These are phyloP conservation scores for Ctenicera cuprea DNA, from an alignment of 2,888 invertebrate genomes.

Conservation along the genomic window DNA sequence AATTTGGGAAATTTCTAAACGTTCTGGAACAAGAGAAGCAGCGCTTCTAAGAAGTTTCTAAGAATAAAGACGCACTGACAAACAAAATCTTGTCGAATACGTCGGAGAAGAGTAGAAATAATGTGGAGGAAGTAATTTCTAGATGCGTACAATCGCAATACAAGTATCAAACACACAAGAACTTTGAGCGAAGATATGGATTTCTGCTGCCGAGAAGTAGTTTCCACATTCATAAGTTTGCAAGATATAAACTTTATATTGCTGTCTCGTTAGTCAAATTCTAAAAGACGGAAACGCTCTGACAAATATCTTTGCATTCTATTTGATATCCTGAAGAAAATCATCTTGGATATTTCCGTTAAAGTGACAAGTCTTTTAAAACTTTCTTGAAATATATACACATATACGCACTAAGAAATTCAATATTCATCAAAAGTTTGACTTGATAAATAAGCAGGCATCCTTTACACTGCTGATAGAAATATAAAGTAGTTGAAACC, in stretches of 20 bases:
- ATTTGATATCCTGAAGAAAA: slow-evolving; percentile 53
- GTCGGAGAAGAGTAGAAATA: slow-evolving; percentile 27
- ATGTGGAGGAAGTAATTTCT: slow-evolving; percentile 40
- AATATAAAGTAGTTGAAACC: too few relatives aligned
- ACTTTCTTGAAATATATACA: slow-evolving; percentile 43
- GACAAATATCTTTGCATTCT: slow-evolving; percentile 59
- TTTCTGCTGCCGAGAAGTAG: slow-evolving; percentile 53
- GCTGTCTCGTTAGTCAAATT: slow-evolving; percentile 58
- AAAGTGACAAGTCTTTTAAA: slow-evolving; percentile 50
- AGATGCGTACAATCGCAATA: slow-evolving; percentile 51
- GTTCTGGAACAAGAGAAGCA: neutral
- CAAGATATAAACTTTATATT: slow-evolving; percentile 60
- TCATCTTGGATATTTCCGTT: slow-evolving; percentile 53
- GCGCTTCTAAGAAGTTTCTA: neutral
- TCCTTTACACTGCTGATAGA: neutral
- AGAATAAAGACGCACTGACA: slow-evolving; percentile 4
- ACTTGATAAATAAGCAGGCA: slow-evolving; percentile 5
- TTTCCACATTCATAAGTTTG: slow-evolving; percentile 57
- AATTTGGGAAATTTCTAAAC: neutral
- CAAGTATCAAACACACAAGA: slow-evolving; percentile 55
- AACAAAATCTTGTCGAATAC: slow-evolving; percentile 23
- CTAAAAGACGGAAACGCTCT: slow-evolving; percentile 58
- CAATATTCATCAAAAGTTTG: slow-evolving; percentile 33
- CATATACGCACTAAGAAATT: slow-evolving; percentile 36
- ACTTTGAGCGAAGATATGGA: slow-evolving; percentile 55